phyloP scores from a whole-genome alignment of 2,888 invertebrate species.

The Drosophila anomalata region DNA sequence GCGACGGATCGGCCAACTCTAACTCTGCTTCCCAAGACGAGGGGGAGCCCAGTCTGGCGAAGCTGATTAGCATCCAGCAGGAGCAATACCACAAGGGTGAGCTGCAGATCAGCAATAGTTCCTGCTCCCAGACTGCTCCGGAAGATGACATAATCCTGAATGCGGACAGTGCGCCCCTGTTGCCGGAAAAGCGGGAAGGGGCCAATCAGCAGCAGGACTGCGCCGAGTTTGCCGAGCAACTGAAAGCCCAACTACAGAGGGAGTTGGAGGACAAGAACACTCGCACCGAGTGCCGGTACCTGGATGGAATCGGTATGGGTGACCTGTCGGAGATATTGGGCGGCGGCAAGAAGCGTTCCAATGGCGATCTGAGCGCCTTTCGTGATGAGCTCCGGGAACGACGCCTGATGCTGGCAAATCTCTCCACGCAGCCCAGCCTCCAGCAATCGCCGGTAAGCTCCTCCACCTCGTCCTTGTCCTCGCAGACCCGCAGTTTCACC shows the following conservation, averaged over 20 bases:
- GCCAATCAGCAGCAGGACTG: conserved; percentile 86
- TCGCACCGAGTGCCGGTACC: conserved; percentile 73
- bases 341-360: conserved; percentile 70
- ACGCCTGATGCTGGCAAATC: conserved; percentile 83
- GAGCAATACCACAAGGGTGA: conserved; percentile 65
- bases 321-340: conserved; percentile 74
- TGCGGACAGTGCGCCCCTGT: conserved; percentile 72
- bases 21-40: conserved; percentile 55
- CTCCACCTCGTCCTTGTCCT: conserved; percentile 82
- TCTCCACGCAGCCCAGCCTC: conserved; percentile 82
- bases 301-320: conserved; percentile 80
- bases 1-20: conserved; percentile 14
- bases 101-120: conserved; percentile 66
- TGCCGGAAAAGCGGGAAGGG: conserved; percentile 61
- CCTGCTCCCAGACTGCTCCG: conserved; percentile 47
- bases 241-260: conserved; percentile 91
- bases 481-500: conserved; percentile 83
- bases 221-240: conserved; percentile 91
- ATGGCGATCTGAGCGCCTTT: conserved; percentile 79
- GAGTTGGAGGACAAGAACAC: conserved; percentile 87
- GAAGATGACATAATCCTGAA: conserved; percentile 75
- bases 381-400: conserved; percentile 83
- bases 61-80: conserved; percentile 54
- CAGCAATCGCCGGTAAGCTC: conserved; percentile 82
- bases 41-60: conserved; percentile 48